These are phyloP conservation scores for Drosophila navojoa DNA, from an alignment of 1,140 invertebrate species.

Conservation along the genomic window DNA sequence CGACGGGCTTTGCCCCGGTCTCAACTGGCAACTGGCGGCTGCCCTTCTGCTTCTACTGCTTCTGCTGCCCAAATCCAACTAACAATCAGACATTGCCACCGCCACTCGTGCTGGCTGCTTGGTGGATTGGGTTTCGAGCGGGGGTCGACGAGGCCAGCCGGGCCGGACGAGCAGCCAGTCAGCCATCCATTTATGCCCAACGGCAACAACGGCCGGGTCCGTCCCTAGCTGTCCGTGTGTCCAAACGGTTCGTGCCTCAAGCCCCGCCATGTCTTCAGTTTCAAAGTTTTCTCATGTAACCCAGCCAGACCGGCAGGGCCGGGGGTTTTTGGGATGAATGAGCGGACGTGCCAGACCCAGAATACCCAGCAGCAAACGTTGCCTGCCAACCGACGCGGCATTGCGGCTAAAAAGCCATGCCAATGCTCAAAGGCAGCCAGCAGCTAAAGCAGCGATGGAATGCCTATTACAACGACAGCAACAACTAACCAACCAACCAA, in stretches of 20 bases:
- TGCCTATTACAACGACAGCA: slow-evolving; percentile 59
- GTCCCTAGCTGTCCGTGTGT: slow-evolving; percentile 60
- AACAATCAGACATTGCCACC: slow-evolving; percentile 80
- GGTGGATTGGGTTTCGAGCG: not conserved
- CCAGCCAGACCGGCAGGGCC: slow-evolving; percentile 31
- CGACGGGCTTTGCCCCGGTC: slow-evolving; percentile 15
- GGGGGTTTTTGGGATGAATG: slow-evolving; percentile 63
- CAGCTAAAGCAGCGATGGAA: slow-evolving; percentile 61
- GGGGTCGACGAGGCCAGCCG: slow-evolving; percentile 14
- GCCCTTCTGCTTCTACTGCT: slow-evolving; percentile 4
- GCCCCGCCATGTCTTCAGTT: slow-evolving; percentile 76
- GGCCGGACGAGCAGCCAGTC: slow-evolving; percentile 40
- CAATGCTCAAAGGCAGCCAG: slow-evolving; percentile 67
- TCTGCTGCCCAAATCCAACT: slow-evolving; percentile 61
- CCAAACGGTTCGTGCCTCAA: slow-evolving; percentile 62
- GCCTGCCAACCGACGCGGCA: slow-evolving; percentile 57
- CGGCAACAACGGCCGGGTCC: slow-evolving; percentile 38
- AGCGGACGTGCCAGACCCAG: slow-evolving; percentile 65
- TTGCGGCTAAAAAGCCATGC: slow-evolving; percentile 79
- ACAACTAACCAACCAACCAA: slow-evolving; percentile 19
- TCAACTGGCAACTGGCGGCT: slow-evolving; percentile 2
- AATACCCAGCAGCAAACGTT: slow-evolving; percentile 35
- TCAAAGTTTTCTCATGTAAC: slow-evolving; percentile 82
- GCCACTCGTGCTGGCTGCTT: slow-evolving; percentile 56
- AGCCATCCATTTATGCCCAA: slow-evolving; percentile 56